A percentile compares a stretch with the other conserved stretches of the same genome.
These are phyloP conservation scores for Prosapia bicincta DNA, from an alignment of 2,888 invertebrate species.

Conservation along the genomic window DNA sequence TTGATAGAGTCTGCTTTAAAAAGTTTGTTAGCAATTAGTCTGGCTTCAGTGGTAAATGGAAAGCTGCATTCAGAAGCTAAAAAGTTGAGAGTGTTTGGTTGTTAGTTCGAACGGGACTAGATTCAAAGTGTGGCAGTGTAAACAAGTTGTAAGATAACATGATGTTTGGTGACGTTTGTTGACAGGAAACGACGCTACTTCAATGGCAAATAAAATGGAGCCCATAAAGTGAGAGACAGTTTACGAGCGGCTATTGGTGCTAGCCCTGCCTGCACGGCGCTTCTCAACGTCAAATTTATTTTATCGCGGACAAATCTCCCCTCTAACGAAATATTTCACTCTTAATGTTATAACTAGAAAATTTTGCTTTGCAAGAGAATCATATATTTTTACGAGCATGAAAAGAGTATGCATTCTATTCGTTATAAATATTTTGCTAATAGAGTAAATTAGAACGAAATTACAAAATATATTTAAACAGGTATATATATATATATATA, in stretches of 20 bases:
- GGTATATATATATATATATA: no score
- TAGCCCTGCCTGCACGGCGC: background rate
- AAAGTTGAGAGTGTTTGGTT: no score
- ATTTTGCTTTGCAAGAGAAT: no score
- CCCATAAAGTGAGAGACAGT: background rate
- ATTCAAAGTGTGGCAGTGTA: background rate
- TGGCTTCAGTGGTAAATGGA: no score
- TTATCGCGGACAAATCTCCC: background rate
- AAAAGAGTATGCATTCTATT: no score
- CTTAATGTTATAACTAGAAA: background rate
- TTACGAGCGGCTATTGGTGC: background rate
- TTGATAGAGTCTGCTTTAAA: no score
- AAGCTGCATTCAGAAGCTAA: no score
- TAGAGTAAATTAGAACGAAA: no score
- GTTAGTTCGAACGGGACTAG: background rate
- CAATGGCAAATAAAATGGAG: background rate
- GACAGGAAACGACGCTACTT: background rate
- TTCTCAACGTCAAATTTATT: background rate
- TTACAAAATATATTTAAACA: no score
- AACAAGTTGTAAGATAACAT: background rate
- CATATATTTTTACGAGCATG: no score
- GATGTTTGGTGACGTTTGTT: background rate
- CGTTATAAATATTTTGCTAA: no score
- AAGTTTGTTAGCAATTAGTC: no score
- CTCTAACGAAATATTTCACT: background rate